Evolutionary conservation across 2,113 vertebrate species (phyloP).

Genomic region (Nycticebus coucang): DNA sequence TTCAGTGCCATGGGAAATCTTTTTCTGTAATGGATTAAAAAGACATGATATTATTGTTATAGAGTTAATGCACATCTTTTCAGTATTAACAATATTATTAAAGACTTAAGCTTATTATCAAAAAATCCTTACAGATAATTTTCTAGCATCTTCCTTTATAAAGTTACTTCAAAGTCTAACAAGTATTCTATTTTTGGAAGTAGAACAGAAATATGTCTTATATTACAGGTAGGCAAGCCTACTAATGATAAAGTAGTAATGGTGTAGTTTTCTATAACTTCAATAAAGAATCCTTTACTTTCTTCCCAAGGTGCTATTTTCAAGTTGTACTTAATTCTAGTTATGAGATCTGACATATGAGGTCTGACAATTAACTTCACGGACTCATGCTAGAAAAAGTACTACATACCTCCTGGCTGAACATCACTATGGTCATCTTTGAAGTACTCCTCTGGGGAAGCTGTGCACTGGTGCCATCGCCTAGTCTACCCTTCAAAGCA

Average conservation of each 20-base stretch:
- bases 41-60: conserved; percentile 26
- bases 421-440: no score
- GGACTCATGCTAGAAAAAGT: no score
- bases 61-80: background rate
- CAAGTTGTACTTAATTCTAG: background rate
- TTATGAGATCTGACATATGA: background rate
- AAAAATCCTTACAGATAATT: conserved; percentile 15
- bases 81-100: background rate
- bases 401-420: no score
- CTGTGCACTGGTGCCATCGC: no score
- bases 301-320: background rate
- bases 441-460: no score
- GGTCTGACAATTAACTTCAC: no score
- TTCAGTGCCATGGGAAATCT: background rate
- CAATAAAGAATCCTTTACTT: background rate
- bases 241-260: background rate
- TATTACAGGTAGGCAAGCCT: background rate
- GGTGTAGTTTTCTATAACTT: background rate
- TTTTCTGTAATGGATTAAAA: background rate
- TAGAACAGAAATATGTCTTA: conserved; percentile 31
- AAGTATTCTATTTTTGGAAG: background rate
- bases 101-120: background rate
- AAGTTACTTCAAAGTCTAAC: background rate
- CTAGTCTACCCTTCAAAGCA: no score
- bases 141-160: background rate